A percentile compares a stretch with the other conserved stretches of the same genome.
Conservation (phyloP, 35 echinoderm and acorn worm species). For the Lytechinus pictus region DNA sequence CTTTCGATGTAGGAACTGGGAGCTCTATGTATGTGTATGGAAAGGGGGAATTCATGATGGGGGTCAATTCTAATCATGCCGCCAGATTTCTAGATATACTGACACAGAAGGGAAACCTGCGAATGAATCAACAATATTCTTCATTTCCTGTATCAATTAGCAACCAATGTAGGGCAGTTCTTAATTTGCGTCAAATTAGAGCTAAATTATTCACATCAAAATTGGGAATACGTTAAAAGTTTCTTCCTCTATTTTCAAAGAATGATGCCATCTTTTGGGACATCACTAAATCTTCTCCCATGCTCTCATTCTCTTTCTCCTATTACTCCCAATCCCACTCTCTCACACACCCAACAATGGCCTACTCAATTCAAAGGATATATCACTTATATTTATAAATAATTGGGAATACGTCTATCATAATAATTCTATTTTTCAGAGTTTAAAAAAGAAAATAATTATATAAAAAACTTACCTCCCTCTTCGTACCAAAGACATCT, state of each 20-base stretch:
- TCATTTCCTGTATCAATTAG: not conserved
- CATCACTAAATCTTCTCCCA: not conserved
- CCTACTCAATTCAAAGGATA: not conserved
- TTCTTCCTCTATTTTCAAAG: not conserved
- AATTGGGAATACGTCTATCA: too few relatives aligned
- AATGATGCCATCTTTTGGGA: not conserved
- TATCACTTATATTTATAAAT: not conserved
- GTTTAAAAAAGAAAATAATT: not conserved
- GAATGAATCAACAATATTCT: not conserved
- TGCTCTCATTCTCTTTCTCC: not conserved
- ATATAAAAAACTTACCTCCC: constrained; percentile 69
- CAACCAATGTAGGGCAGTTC: not conserved
- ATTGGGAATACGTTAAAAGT: not conserved
- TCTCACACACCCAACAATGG: not conserved
- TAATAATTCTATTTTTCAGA: too few relatives aligned
- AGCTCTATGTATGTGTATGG: too few relatives aligned
- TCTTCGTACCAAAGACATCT: constrained; percentile 67
- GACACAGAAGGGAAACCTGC: not conserved
- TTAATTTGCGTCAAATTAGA: not conserved
- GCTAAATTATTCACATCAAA: not conserved
- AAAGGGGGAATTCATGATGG: too few relatives aligned
- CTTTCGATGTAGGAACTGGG: too few relatives aligned
- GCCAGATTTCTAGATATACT: not conserved
- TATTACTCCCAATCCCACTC: not conserved
- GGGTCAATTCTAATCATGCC: not conserved